Evolutionary conservation across 2,797 vertebrate genomes (phyloP), one percentile per base, ranked within the genome.

Genomic region (Xiphorhynchus erythropygius): DNA sequence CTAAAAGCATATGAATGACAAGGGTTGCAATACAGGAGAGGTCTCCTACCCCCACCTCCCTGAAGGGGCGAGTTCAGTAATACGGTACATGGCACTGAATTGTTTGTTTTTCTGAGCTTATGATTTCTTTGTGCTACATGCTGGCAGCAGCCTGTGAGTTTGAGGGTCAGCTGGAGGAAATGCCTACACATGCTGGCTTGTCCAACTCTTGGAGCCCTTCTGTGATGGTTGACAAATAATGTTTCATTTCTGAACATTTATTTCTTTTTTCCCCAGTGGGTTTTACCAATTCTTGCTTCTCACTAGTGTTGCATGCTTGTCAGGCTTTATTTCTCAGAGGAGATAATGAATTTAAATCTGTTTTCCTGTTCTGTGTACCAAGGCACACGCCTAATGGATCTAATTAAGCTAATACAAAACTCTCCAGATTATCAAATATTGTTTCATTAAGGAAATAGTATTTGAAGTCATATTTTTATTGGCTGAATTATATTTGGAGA

Each of bases 401-500:
- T 94, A 95, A 93, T 96, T 96, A 95, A 80, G 83, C 73, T 28
- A 76, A 46, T 91, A 82, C 35, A 83, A 93, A 91, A 47, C 71
- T 91, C 91, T 89, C 65, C 63, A 87, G 80, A 89, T 96, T 80
- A 87, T 93, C 84, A 84, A 85, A 94, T 93, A 74, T 65, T 89
- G 41, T 96, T 95, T 79, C 89, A 87, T 94, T 94, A 92, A 95
- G 91, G 84, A 96, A 96, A 67, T 79, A 46, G 52, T 89, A 74
- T 89, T 90, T 95, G 92, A 94, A 96, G 78, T 84, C 90, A 50
- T 62, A 39, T 94, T 94, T 97, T 95, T 95, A 86, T 92, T 93
- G 89, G n/a, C 56, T 94, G 63, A 91, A 67, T 87, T 96, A 13
- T 64, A 50, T 65, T 89, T 67, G 67, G 83, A 92, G 60, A 63